Percentiles rank a stretch among this genome's conserved stretches.
phyloP scores from a whole-genome alignment of 2,888 invertebrate genomes.

The Didymodactylos carnosus region DNA sequence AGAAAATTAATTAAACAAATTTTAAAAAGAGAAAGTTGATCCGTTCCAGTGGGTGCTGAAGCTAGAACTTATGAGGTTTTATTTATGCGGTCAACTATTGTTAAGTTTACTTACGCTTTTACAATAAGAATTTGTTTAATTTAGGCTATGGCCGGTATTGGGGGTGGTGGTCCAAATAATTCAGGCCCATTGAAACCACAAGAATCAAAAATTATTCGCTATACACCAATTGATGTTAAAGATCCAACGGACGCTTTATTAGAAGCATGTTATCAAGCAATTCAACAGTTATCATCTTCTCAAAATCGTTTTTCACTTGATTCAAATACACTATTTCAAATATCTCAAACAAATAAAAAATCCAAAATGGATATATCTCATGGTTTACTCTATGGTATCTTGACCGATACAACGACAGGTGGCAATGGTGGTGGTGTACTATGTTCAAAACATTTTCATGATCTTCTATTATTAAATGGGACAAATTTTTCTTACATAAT shows the following conservation, averaged over 20 bases:
- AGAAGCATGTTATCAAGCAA: not conserved
- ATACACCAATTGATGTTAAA: not conserved
- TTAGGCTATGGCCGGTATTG: not conserved
- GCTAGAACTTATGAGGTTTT: too few species aligned
- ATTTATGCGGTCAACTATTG: too few species aligned
- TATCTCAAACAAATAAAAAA: not conserved
- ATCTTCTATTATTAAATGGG: not conserved
- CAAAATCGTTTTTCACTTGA: not conserved
- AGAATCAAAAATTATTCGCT: not conserved
- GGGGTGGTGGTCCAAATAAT: too few species aligned
- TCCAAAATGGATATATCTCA: not conserved
- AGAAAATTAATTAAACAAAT: too few species aligned
- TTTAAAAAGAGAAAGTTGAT: too few species aligned
- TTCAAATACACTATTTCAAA: not conserved
- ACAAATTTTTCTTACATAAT: not conserved
- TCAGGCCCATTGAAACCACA: not conserved
- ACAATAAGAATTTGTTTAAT: not conserved
- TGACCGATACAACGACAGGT: not conserved
- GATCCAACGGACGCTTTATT: not conserved
- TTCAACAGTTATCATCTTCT: too few species aligned
- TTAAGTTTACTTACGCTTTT: too few species aligned
- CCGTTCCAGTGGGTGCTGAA: too few species aligned
- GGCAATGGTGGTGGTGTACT: too few species aligned
- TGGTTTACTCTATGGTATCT: not conserved
- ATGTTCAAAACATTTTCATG: not conserved